Conservation (phyloP, 2,888 invertebrate genomes). For the Agonopterix heracliana region DNA sequence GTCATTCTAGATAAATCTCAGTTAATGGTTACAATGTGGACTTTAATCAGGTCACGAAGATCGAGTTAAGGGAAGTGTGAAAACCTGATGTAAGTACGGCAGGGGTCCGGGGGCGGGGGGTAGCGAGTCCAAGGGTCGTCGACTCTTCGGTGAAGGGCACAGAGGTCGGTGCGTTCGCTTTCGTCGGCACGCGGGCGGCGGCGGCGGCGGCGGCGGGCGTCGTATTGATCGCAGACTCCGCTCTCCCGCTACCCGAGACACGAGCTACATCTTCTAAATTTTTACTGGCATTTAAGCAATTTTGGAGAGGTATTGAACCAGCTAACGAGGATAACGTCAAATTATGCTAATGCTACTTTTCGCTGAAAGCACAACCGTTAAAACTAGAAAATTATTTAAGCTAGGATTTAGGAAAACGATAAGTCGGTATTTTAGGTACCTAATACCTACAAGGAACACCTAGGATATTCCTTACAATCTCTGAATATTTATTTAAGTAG, state of each 20-base stretch:
- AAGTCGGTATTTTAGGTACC: too few relatives aligned
- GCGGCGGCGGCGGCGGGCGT: conserved; percentile 28
- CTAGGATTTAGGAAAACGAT: too few relatives aligned
- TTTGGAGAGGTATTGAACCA: conserved; percentile 4
- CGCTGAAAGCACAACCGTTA: neutral
- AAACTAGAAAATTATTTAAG: neutral
- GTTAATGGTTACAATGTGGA: conserved; percentile 15
- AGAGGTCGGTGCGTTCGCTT: conserved; percentile 69
- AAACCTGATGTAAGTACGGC: conserved; percentile 32
- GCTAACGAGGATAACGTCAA: too few relatives aligned
- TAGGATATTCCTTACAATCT: too few relatives aligned
- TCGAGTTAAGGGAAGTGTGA: conserved; percentile 30
- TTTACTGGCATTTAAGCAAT: conserved; percentile 15
- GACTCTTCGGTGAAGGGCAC: conserved; percentile 71
- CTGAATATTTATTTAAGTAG: too few relatives aligned
- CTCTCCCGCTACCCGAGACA: conserved; percentile 36
- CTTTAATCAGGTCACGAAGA: conserved; percentile 61
- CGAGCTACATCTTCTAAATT: conserved; percentile 25
- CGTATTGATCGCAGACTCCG: conserved; percentile 64
- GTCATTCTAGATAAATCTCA: neutral
- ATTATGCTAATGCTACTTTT: too few relatives aligned
- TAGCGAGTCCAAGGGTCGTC: conserved; percentile 53
- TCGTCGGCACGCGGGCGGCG: conserved; percentile 46
- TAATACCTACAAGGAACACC: too few relatives aligned
- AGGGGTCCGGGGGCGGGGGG: conserved; percentile 28